phyloP scores from a whole-genome alignment of 2,113 vertebrate species.

The Podiceps cristatus region DNA sequence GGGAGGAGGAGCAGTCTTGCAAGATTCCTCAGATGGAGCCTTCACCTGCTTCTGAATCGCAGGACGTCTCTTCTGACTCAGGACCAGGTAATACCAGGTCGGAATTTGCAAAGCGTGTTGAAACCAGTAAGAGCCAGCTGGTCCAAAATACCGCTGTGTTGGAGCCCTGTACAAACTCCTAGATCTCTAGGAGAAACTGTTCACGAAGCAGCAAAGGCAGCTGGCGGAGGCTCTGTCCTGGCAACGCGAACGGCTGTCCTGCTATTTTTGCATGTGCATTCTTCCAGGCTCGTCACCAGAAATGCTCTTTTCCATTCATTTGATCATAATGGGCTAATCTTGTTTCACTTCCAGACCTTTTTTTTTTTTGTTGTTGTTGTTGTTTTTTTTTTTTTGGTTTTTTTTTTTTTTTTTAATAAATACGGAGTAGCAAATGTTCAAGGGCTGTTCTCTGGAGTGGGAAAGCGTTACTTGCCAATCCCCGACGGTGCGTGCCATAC shows the following conservation, averaged over 20 bases:
- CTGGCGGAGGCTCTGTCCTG: neutral
- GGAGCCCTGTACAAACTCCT: neutral
- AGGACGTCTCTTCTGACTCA: conserved; percentile 61
- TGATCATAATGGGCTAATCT: neutral
- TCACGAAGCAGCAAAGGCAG: neutral
- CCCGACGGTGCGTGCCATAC: accelerated
- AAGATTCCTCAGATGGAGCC: conserved; percentile 86
- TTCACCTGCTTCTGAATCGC: neutral
- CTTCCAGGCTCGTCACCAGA: neutral
- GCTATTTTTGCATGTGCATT: neutral
- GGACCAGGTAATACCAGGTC: conserved; percentile 46
- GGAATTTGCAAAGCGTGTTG: accelerated
- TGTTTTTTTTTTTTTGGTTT: neutral
- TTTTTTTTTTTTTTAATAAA: neutral
- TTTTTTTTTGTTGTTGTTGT: too few species aligned
- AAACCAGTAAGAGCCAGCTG: neutral
- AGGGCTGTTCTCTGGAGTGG: neutral
- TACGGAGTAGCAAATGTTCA: neutral
- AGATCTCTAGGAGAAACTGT: neutral
- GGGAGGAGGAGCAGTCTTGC: conserved; percentile 90
- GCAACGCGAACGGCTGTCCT: neutral
- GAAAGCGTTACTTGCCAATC: accelerated
- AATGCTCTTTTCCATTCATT: neutral
- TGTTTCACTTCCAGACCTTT: neutral
- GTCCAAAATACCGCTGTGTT: accelerated